Evolutionary conservation across 2,888 invertebrate species (phyloP), one percentile per base, ranked within the genome.

Genomic region (Agriotes lineatus): DNA sequence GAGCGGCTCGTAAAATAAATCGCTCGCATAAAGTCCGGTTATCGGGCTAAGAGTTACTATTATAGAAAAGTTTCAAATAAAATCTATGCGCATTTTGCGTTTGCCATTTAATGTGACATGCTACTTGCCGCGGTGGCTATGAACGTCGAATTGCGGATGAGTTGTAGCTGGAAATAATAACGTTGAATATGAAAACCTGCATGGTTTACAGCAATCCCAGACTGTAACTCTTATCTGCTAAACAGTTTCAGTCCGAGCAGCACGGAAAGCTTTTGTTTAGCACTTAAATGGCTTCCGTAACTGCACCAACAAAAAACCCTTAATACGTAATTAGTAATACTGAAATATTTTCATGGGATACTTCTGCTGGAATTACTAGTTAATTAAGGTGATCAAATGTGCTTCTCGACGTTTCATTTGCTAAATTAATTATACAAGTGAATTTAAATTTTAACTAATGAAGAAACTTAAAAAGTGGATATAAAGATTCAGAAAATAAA

Each of bases 51-150:
- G 62, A 62, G 62, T 62, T 62, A 62, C 54, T 62, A 62, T 54
- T 61, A 62, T 54, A 62, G 62, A 62, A 62, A 62, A 62, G 62
- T 52, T 54, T 62, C 39, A 25, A 62, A 62, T 62, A 62, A 62
- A 62, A 20, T 54, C 62, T 44, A 42, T 42, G 25, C 33, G 20
- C 50, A 62, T 62, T 62, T 54, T 62, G 54, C 25, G 37, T 62
- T 42, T 54, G 25, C 52, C 12, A 50, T 62, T 62, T 62, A 62
- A 62, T 54, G 62, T 54, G 62, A 62, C 62, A 54, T 62, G 62
- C 62, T 62, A 62, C 62, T 54, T 62, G 62, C 39, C 16, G 42
- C 54, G 42, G 39, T 62, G 62, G 44, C 62, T 42, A 52, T 62
- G 62, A 62, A 62, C 20, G 62, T 54, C 62, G 54, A 25, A 5